These are phyloP conservation scores for Solenopsis fugax DNA, from an alignment of 1,140 invertebrate genomes.

Conservation along the genomic window DNA sequence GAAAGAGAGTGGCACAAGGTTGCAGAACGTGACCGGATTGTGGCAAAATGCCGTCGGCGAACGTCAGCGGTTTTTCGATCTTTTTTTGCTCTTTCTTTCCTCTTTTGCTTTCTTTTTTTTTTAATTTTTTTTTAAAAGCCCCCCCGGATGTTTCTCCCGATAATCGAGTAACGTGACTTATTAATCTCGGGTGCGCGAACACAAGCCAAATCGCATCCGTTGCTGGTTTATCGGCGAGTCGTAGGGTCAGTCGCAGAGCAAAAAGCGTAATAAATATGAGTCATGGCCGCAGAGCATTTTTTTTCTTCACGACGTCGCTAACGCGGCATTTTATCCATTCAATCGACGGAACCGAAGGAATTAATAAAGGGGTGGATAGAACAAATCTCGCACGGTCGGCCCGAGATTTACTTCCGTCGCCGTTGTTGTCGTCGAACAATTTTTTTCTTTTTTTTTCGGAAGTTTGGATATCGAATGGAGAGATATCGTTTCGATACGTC, in stretches of 20 bases:
- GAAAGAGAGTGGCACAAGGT: constrained; percentile 52
- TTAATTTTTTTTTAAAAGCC: background rate
- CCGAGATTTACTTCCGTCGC: constrained; percentile 36
- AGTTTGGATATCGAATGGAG: constrained; percentile 46
- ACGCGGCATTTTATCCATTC: constrained; percentile 54
- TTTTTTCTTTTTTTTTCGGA: background rate
- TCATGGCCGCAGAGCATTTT: constrained; percentile 13
- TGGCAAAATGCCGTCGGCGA: constrained; percentile 55
- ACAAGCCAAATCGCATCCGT: constrained; percentile 43
- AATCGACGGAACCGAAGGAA: constrained; percentile 51
- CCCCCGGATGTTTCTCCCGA: constrained; percentile 43
- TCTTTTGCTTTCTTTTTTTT: background rate
- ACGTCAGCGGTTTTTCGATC: constrained; percentile 58
- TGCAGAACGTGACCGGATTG: constrained; percentile 64
- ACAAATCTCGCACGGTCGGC: constrained; percentile 39
- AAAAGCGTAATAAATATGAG: constrained; percentile 57
- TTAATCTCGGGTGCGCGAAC: constrained; percentile 53
- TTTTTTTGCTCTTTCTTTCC: background rate
- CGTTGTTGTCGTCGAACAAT: background rate
- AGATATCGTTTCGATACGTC: background rate
- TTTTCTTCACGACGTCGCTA: constrained; percentile 25
- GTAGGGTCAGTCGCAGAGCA: constrained; percentile 19
- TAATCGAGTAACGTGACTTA: constrained; percentile 63
- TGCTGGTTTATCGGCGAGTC: constrained; percentile 39
- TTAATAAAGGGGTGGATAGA: constrained; percentile 56